A percentile compares a stretch with the other conserved stretches of the same genome.
Evolutionary conservation across 2,888 invertebrate species (phyloP).

Genomic region (Agriopis aurantiaria): DNA sequence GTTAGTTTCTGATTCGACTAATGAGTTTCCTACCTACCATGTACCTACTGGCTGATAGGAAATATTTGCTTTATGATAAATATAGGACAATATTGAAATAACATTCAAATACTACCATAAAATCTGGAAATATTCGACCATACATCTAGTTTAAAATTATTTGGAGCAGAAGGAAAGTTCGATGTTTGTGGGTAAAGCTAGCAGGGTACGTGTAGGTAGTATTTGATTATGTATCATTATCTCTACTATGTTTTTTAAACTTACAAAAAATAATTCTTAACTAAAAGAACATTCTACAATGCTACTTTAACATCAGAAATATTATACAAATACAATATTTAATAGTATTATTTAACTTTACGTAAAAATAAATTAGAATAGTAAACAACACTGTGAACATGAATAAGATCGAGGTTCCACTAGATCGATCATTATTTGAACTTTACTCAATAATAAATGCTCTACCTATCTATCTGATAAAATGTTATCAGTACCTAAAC

Average conservation of each 20-base stretch:
- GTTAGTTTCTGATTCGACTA: slow-evolving; percentile 38
- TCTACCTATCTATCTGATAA: slow-evolving; percentile 14
- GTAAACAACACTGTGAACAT: background rate
- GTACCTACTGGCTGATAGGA: slow-evolving; percentile 41
- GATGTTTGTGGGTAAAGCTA: background rate
- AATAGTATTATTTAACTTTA: background rate
- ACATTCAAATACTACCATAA: slow-evolving; percentile 14
- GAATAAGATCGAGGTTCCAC: background rate
- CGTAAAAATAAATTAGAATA: background rate
- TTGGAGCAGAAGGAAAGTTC: background rate
- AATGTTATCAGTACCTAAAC: background rate
- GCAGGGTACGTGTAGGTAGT: background rate
- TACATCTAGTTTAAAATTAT: background rate
- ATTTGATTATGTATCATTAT: too few relatives aligned
- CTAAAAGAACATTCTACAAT: too few relatives aligned
- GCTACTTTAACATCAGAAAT: too few relatives aligned
- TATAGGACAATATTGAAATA: slow-evolving; percentile 34
- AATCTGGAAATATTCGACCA: slow-evolving; percentile 3
- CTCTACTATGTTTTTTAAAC: too few relatives aligned
- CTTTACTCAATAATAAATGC: slow-evolving; percentile 9
- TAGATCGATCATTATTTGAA: background rate
- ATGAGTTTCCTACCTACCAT: slow-evolving; percentile 29
- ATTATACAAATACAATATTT: too few relatives aligned
- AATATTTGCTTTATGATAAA: slow-evolving; percentile 44
- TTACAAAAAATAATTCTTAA: too few relatives aligned